Percentiles rank a stretch among this genome's conserved stretches.
Evolutionary conservation across 2,888 invertebrate genomes (phyloP).

Genomic region (Ectemnius cavifrons): DNA sequence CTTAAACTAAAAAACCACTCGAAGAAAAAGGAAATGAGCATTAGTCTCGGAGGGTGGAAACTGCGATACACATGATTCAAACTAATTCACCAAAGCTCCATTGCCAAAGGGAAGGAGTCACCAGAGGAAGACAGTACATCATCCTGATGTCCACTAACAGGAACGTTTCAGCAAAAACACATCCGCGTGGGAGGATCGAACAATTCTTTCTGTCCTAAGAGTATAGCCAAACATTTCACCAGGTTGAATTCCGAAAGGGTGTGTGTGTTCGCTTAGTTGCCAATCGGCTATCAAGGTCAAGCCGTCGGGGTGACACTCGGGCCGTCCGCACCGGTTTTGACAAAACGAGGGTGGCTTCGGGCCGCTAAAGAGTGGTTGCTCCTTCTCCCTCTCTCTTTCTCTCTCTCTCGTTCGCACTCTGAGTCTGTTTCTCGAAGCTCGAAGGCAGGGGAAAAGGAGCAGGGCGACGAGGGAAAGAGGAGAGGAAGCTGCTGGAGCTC

Average conservation of each 20-base stretch:
- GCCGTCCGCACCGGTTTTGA: neutral
- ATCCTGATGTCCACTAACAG: too few relatives aligned
- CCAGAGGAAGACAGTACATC: too few relatives aligned
- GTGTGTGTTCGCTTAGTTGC: neutral
- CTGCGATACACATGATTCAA: too few relatives aligned
- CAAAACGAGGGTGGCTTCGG: constrained; percentile 1
- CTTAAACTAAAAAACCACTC: too few relatives aligned
- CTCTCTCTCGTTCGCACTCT: too few relatives aligned
- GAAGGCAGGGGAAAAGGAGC: neutral
- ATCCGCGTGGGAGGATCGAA: neutral
- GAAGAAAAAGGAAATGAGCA: too few relatives aligned
- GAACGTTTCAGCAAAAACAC: too few relatives aligned
- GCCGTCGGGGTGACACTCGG: neutral
- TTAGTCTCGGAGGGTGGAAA: too few relatives aligned
- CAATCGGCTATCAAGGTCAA: constrained; percentile 4
- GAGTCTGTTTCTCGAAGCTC: neutral
- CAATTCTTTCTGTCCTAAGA: neutral
- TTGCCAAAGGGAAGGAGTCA: too few relatives aligned
- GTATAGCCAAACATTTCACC: neutral
- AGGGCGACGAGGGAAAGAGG: neutral
- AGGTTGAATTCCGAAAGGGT: neutral
- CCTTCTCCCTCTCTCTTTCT: too few relatives aligned
- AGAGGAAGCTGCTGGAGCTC: constrained; percentile 12
- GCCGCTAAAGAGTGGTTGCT: neutral
- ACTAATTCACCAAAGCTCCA: too few relatives aligned